Evolutionary conservation across 2,797 vertebrate species (phyloP), one percentile per base, ranked within the genome.

Genomic region (Tragopan temminckii): DNA sequence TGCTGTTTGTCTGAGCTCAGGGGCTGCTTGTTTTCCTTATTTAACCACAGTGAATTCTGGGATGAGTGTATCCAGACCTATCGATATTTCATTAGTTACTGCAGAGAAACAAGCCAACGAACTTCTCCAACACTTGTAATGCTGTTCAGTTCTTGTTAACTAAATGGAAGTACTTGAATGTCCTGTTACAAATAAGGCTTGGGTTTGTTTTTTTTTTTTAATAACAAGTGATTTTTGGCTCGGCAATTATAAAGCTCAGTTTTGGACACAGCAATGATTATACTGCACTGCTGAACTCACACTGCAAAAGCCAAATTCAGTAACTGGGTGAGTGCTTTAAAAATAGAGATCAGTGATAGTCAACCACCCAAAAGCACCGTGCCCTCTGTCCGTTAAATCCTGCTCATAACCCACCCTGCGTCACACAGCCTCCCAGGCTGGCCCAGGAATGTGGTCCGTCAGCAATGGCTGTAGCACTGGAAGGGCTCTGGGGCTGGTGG

Each of bases 321-420:
- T 42, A 58, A 64, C 36, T 85, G 38, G 42, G 20, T 9, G 31
- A 77, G 63, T 14, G 29, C 18, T 85, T 85, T 50, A 57, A 45
- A 88, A 92, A 15, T 4, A 48, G 50, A 50, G 45, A 20, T 45
- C 25, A 68, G 31, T 48, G 48, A 38, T 3, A 64, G 21, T 0
- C 38, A 31, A n/a, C 13, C 23, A 79, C 50, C 50, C 16, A 8
- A 50, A 50, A 50, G 48, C 25, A 2, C 48, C 3, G 13, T 80
- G 90, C 64, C 85, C 74, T 45, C 80, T 96, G 61, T 88, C 94
- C 94, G 91, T 95, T 80, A 89, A 93, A 91, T 85, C 86, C 91
- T 59, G 88, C 96, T 55, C 17, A 45, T 67, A 52, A 93, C 36
- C 63, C 23, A 19, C 95, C 93, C 89, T 63, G 80, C 58, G 82